Evolutionary conservation across 2,888 invertebrate genomes (phyloP).

Genomic region (Caenorhabditis panamensis): DNA sequence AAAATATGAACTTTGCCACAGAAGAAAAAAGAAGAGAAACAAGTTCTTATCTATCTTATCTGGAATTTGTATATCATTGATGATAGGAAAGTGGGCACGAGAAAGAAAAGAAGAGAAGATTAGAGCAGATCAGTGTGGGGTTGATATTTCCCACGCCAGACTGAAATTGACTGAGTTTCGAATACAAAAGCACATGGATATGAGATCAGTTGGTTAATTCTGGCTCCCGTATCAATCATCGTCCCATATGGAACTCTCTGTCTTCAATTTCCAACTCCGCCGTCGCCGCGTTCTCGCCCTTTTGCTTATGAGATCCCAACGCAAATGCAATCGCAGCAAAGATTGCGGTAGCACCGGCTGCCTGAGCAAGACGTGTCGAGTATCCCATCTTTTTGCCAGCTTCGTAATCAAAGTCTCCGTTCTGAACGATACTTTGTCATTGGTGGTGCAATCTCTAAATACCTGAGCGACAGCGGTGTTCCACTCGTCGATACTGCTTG

Average conservation of each 20-base stretch:
- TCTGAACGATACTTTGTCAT: constrained; percentile 23
- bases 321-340: constrained; percentile 73
- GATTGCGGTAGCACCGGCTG: constrained; percentile 68
- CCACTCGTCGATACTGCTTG: constrained; percentile 79
- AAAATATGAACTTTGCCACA: neutral
- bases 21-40: neutral
- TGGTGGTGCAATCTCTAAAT: neutral
- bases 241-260: constrained; percentile 74
- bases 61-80: neutral
- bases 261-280: constrained; percentile 80
- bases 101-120: neutral
- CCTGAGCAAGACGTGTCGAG: constrained; percentile 65
- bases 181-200: constrained; percentile 9
- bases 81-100: constrained; percentile 4
- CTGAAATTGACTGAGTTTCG: constrained; percentile 13
- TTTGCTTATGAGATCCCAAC: constrained; percentile 78
- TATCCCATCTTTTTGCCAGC: constrained; percentile 65
- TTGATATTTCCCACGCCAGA: neutral
- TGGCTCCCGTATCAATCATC: constrained; percentile 45
- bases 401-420: constrained; percentile 74
- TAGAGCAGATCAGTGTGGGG: neutral
- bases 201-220: neutral
- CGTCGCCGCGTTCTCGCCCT: constrained; percentile 79
- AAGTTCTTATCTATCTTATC: neutral
- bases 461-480: constrained; percentile 72